phyloP scores from a whole-genome alignment of 1,140 invertebrate species.

The Listronotus oregonensis region DNA sequence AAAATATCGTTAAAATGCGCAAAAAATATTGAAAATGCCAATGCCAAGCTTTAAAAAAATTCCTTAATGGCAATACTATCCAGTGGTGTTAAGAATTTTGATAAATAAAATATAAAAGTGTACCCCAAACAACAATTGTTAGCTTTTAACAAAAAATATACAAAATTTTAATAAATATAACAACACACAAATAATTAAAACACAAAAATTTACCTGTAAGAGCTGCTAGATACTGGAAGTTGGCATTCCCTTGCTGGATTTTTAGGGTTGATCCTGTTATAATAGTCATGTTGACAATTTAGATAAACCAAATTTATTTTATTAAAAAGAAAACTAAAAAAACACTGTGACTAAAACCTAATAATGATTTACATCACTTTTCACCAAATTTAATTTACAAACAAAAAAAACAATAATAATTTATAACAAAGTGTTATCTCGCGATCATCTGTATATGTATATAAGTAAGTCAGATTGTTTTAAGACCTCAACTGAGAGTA shows the following conservation, averaged over 20 bases:
- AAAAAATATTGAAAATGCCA: no score
- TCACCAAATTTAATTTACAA: no score
- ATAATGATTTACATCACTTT: no score
- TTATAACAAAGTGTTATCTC: neutral
- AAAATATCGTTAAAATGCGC: no score
- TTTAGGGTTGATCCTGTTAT: slow-evolving; percentile 36
- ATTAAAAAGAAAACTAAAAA: neutral
- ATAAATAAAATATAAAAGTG: no score
- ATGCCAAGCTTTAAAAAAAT: no score
- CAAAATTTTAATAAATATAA: no score
- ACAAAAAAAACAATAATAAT: neutral
- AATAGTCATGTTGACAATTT: slow-evolving; percentile 31
- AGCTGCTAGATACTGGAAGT: slow-evolving; percentile 39
- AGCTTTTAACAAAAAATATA: no score
- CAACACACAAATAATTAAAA: neutral
- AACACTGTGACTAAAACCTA: neutral
- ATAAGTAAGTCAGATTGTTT: slow-evolving; percentile 4
- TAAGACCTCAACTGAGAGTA: neutral
- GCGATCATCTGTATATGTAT: neutral
- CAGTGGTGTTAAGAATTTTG: no score
- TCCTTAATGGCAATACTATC: no score
- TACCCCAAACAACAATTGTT: no score
- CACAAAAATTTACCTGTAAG: slow-evolving; percentile 32
- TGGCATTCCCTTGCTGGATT: slow-evolving; percentile 35
- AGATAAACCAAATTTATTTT: neutral